Evolutionary conservation across 2,888 invertebrate genomes (phyloP).

Genomic region (Lochmaea crataegi): DNA sequence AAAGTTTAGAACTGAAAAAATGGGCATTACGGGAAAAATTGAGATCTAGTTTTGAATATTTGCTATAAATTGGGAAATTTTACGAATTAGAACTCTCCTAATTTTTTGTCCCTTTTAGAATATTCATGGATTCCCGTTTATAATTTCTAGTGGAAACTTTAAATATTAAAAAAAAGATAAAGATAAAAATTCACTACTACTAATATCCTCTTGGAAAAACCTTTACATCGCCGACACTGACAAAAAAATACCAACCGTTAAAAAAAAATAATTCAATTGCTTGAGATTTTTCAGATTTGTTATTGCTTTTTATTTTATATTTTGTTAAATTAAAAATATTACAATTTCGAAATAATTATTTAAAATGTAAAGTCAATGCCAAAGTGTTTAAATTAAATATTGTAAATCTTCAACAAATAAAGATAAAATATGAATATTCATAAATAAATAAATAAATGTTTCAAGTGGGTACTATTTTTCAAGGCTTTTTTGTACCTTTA

Average conservation of each 20-base stretch:
- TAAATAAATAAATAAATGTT: not conserved
- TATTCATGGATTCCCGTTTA: too few species aligned
- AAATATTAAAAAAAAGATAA: not conserved
- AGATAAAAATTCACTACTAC: not conserved
- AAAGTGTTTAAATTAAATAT: constrained; percentile 24
- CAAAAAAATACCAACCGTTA: constrained; percentile 1
- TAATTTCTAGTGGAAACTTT: too few species aligned
- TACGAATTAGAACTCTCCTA: too few species aligned
- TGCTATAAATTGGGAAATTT: too few species aligned
- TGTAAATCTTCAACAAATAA: constrained; percentile 1
- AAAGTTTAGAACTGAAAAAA: too few species aligned
- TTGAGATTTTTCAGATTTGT: not conserved
- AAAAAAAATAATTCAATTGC: not conserved
- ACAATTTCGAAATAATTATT: constrained; percentile 11
- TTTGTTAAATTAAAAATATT: constrained; percentile 3
- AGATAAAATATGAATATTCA: not conserved
- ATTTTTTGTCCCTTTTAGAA: too few species aligned
- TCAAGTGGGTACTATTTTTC: not conserved
- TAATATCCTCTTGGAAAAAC: not conserved
- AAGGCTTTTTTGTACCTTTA: constrained; percentile 10
- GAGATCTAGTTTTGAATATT: too few species aligned
- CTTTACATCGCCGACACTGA: constrained; percentile 8
- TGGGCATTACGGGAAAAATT: too few species aligned
- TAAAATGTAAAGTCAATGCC: constrained; percentile 27
- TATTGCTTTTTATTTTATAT: not conserved